Base-by-base conservation (phyloP, 2,888 invertebrate genomes). In the Gonocerus acuteangulatus region DNA sequence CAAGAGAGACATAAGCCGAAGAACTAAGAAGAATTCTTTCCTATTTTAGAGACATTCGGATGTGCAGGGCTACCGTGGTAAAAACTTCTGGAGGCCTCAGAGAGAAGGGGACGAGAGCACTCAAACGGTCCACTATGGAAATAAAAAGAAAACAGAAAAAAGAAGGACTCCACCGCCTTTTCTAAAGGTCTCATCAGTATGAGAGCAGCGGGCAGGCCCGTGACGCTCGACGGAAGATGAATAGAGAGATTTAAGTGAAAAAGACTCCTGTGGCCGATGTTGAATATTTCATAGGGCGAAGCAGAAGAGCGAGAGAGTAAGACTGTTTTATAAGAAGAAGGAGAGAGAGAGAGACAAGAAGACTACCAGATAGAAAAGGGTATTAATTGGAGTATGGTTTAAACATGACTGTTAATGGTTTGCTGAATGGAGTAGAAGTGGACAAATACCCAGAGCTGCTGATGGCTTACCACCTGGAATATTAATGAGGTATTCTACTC, bases 161-260 rank as follows among this genome's bases (percentile, higher is more conserved):
- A 19, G n/a, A 47, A 47, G 21, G 7, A 21, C 13, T 15, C 19
- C 13, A 47, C 47, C 47, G 57, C 32, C 18, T 23, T 57, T 45
- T 62, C 57, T 60, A 60, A 62, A 60, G 62, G 42, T 47, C 65
- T 65, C 65, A 65, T 65, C 65, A 63, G 65, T 65, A 65, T 65
- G 65, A 39, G 39, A 3, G 39, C 39, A 39, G 39, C 39, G 39
- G 39, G 3, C 39, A 3, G n/a, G 60, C 47, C 19, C 45, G 47
- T 36, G 56, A 60, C 39, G 19, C 39, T 39, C 39, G n/a, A 39
- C 39, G 62, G 62, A 63, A 65, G 65, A 65, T 65, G 65, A 65
- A 65, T 65, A 65, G 65, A 65, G 65, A 63, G 65, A 65, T 65
- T 65, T 65, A 65, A 65, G 64, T 65, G 64, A 65, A 65, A 65